phyloP scores from a whole-genome alignment of 2,888 invertebrate species.

The Pseudoips prasinana region DNA sequence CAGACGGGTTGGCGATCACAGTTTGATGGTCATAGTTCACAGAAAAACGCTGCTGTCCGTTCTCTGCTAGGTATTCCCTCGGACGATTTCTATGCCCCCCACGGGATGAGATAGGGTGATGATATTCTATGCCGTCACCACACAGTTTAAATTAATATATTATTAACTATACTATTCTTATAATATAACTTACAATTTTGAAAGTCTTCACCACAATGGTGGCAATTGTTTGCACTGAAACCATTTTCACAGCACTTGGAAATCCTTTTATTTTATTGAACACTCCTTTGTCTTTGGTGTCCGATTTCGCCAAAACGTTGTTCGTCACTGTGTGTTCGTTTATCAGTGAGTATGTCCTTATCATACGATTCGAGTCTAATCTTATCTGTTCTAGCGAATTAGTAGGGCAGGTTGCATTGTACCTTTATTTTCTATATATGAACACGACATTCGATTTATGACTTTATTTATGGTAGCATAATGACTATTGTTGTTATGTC shows the following conservation, averaged over 20 bases:
- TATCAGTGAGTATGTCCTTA: constrained; percentile 47
- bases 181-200: constrained; percentile 90
- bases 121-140: too few relatives aligned
- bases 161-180: too few relatives aligned
- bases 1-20: too few relatives aligned
- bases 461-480: constrained; percentile 23
- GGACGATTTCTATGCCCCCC: too few relatives aligned
- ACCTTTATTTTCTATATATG: constrained; percentile 14
- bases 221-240: constrained; percentile 90
- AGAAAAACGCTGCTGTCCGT: too few relatives aligned
- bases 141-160: too few relatives aligned
- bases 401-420: constrained; percentile 66
- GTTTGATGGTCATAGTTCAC: too few relatives aligned
- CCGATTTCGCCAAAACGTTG: constrained; percentile 53
- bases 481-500: constrained; percentile 10
- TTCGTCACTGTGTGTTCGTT: constrained; percentile 59
- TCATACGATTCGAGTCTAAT: constrained; percentile 47
- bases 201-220: constrained; percentile 90
- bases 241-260: constrained; percentile 82
- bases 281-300: constrained; percentile 55
- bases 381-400: constrained; percentile 74
- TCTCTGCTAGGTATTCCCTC: too few relatives aligned
- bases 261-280: constrained; percentile 29
- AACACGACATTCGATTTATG: constrained; percentile 5
- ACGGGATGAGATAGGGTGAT: too few relatives aligned